Conservation (phyloP, 2,797 vertebrate species). For the Malacoctenus gilli region DNA sequence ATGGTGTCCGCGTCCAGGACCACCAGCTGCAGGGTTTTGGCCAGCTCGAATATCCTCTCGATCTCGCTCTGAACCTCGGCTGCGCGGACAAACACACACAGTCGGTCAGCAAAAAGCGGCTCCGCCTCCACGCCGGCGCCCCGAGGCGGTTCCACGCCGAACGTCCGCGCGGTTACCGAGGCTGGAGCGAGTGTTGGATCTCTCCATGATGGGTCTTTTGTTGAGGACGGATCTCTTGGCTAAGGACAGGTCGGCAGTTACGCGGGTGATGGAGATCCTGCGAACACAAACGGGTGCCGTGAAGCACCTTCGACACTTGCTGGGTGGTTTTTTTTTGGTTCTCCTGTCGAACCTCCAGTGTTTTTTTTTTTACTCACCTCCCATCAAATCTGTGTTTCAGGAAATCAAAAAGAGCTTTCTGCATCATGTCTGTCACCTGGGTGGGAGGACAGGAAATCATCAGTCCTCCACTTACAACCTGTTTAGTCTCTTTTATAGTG, state of each 20-base stretch:
- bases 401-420: conserved; percentile 98
- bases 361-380: conserved; percentile 89
- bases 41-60: conserved; percentile 95
- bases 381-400: conserved; percentile 97
- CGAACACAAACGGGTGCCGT: conserved; percentile 8
- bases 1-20: conserved; percentile 95
- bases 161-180: conserved; percentile 81
- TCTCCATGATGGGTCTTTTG: conserved; percentile 95
- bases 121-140: not conserved
- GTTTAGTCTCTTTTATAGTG: not conserved
- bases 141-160: not conserved
- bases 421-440: conserved; percentile 98
- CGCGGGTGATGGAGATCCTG: conserved; percentile 96
- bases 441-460: not conserved
- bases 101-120: not conserved
- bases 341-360: not conserved
- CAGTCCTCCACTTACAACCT: no score
- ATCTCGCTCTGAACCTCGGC: conserved; percentile 98
- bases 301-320: no score
- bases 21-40: conserved; percentile 95
- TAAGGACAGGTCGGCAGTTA: conserved; percentile 94
- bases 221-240: conserved; percentile 96
- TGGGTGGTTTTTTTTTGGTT: no score
- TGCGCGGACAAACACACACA: conserved; percentile 58
- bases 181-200: conserved; percentile 93